Conservation (phyloP, 2,888 invertebrate genomes). For the Ischnus inquisitorius region DNA sequence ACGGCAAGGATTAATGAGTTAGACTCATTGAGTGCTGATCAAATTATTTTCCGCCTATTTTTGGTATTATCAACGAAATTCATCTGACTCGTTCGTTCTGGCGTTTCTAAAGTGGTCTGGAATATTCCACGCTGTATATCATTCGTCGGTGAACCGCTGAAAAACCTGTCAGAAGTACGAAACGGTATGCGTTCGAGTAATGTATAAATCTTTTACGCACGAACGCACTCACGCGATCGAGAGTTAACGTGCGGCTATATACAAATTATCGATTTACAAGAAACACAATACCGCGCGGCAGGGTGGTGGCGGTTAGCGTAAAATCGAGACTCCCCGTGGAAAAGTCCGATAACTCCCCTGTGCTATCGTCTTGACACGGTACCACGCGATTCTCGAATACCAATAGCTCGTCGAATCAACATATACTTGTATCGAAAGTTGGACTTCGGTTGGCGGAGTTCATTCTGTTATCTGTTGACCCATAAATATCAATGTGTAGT, state of each 20-base stretch:
- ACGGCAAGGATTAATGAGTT: too few relatives aligned
- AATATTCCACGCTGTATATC: conserved; percentile 7
- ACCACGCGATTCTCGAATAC: conserved; percentile 47
- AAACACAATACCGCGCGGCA: conserved; percentile 16
- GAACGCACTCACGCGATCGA: conserved; percentile 39
- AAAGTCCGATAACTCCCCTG: conserved; percentile 25
- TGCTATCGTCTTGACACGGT: conserved; percentile 36
- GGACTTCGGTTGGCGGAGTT: not conserved
- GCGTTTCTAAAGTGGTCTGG: not conserved
- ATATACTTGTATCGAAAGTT: conserved; percentile 25
- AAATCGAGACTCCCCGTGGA: conserved; percentile 35
- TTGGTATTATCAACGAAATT: not conserved
- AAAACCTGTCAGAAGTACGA: conserved; percentile 32
- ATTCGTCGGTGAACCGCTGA: conserved; percentile 13
- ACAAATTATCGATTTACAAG: conserved; percentile 53
- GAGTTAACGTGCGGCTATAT: conserved; percentile 40
- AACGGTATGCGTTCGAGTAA: conserved; percentile 31
- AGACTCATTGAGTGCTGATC: too few relatives aligned
- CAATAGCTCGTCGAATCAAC: conserved; percentile 24
- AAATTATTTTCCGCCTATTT: too few relatives aligned
- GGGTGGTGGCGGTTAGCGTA: conserved; percentile 47
- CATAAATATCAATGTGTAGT: not conserved
- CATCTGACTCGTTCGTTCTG: not conserved
- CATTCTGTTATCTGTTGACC: conserved; percentile 6
- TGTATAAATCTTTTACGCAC: conserved; percentile 46